phyloP scores from a whole-genome alignment of 2,797 vertebrate genomes.

The Pseudochirops corinnae region DNA sequence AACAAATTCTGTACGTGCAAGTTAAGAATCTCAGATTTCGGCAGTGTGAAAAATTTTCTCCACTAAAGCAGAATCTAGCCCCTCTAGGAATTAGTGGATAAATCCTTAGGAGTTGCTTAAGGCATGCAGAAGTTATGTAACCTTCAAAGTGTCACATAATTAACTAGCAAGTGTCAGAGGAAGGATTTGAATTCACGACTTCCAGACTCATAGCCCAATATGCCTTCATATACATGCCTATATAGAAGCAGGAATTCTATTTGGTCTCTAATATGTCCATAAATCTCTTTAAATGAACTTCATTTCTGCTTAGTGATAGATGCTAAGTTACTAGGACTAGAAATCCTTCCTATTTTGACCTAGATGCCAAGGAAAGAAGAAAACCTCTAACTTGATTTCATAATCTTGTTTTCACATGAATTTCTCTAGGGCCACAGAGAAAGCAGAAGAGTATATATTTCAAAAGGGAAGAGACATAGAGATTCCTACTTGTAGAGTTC shows the following conservation, averaged over 20 bases:
- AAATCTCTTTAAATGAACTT: not conserved
- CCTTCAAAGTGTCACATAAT: not conserved
- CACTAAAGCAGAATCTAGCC: not conserved
- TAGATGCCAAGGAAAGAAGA: not conserved
- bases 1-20: not conserved
- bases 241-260: not conserved
- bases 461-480: not conserved
- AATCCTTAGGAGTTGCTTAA: not conserved
- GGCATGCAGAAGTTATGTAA: not conserved
- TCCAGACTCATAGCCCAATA: not conserved
- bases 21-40: not conserved
- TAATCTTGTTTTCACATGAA: not conserved
- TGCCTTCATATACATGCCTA: not conserved
- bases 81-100: not conserved
- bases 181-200: not conserved
- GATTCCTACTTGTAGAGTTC: not conserved
- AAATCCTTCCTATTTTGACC: not conserved
- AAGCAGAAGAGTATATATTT: not conserved
- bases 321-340: not conserved
- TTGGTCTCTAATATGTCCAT: not conserved
- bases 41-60: not conserved
- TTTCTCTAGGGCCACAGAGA: not conserved
- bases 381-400: not conserved
- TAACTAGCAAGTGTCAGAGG: not conserved
- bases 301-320: not conserved